Percentiles rank a stretch among this genome's conserved stretches.
Conservation (phyloP, 2,797 vertebrate species). For the Coreius guichenoti region DNA sequence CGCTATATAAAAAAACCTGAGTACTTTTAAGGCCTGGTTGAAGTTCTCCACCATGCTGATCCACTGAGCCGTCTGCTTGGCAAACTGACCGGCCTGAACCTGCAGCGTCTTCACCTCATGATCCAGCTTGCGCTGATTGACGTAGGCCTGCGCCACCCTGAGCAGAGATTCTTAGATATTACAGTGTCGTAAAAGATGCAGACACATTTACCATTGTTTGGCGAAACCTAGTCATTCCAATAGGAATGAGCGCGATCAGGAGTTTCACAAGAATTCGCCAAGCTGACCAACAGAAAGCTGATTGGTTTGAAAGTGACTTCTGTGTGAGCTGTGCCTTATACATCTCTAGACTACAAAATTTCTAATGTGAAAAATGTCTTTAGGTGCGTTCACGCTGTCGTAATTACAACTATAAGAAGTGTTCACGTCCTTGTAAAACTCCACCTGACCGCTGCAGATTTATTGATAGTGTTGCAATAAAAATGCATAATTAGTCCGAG, state of each 20-base stretch:
- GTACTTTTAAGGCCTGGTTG: slow-evolving; percentile 94
- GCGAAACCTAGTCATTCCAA: background rate
- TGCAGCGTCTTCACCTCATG: slow-evolving; percentile 96
- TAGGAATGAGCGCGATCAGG: background rate
- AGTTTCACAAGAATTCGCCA: background rate
- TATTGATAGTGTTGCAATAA: background rate
- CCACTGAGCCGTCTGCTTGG: slow-evolving; percentile 96
- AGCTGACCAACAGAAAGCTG: background rate
- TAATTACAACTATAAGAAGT: background rate
- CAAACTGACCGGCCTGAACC: slow-evolving; percentile 92
- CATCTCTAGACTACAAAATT: too few species aligned
- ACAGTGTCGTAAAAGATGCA: background rate
- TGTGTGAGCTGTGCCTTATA: too few species aligned
- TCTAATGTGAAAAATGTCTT: too few species aligned
- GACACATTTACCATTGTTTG: background rate
- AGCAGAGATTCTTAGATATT: slow-evolving; percentile 12
- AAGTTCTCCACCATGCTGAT: slow-evolving; percentile 96
- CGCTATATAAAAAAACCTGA: background rate
- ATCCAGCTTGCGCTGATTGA: slow-evolving; percentile 96
- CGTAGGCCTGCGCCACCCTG: slow-evolving; percentile 93
- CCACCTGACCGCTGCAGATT: background rate
- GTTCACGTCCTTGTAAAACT: background rate
- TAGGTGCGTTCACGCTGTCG: too few species aligned
- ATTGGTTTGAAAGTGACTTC: background rate
- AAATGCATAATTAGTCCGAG: background rate